Conservation (phyloP, 2,113 vertebrate species). For the Oreochromis aureus region DNA sequence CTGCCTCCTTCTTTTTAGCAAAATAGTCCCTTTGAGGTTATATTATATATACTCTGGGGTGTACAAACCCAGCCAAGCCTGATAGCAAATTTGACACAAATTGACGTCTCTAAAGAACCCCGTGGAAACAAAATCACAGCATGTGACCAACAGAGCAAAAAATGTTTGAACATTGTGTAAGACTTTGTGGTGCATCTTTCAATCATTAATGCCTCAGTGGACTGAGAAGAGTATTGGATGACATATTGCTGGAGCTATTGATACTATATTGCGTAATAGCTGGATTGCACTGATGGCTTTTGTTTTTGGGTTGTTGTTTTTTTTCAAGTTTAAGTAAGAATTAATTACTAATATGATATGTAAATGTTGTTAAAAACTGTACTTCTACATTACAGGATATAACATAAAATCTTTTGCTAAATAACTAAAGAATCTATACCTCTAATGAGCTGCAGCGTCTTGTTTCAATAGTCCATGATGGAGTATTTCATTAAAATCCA, state of each 20-base stretch:
- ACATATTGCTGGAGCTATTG: constrained; percentile 1
- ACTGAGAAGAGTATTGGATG: not conserved
- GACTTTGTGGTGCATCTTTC: not conserved
- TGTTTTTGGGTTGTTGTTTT: not conserved
- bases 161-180: not conserved
- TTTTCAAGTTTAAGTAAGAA: not conserved
- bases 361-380: not conserved
- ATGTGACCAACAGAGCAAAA: not conserved
- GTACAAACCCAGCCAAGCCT: not conserved
- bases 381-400: not conserved
- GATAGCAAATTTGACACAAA: not conserved
- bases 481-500: not conserved
- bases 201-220: not conserved
- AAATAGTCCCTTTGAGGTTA: not conserved
- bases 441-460: not conserved
- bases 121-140: not conserved
- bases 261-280: not conserved
- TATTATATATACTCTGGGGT: not conserved
- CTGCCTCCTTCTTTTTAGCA: not conserved
- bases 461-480: not conserved
- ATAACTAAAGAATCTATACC: not conserved
- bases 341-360: not conserved
- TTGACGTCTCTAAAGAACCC: not conserved
- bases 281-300: not conserved
- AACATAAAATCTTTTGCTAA: not conserved